Evolutionary conservation across 2,888 invertebrate genomes (phyloP), one percentile per base, ranked within the genome.

Genomic region (Reticulitermes lucifugus): DNA sequence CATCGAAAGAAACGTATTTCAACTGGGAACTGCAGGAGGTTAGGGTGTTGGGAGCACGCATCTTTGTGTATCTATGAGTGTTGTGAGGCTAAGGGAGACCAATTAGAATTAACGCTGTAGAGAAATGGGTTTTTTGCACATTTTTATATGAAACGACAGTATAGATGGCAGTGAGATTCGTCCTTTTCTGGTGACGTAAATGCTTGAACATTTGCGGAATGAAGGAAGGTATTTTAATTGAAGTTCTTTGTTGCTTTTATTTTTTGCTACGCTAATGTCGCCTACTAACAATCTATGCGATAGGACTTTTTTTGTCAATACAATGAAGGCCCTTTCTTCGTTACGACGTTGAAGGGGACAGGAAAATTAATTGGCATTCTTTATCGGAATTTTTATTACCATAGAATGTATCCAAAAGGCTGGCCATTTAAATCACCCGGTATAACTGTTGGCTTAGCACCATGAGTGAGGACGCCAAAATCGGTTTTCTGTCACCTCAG

Each of bases 141-240:
- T 35, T 81, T 70, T 81, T 46, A 43, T 70, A 70, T 81, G 81
- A n/a, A 81, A 81, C 25, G 81, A 81, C 65, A n/a, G 81, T 65
- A 43, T 46, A n/a, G 10, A n/a, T 46, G 77, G 5, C 46, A n/a
- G 77, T n/a, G 22, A 43, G 46, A 46, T 46, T 46, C 77, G 21
- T 81, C 25, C 9, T 65, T 21, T 60, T 55, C 22, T 25, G 3
- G 55, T 79, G 79, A 79, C 79, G 55, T 79, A 59, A 81, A 70
- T 70, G 81, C 81, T 70, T 46, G 65, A 70, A 81, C 81, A 77
- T 85, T 65, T 83, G 70, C 51, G 83, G 70, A 79, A 85, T 83
- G 79, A 85, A 83, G 83, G 80, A 85, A 83, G 85, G 85, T 83
- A 85, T 85, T 85, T 85, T 85, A 85, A 85, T 85, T 85, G 85